Percentiles rank a stretch among this genome's conserved stretches.
These are phyloP conservation scores for Decapterus maruadsi DNA, from an alignment of 2,797 vertebrate genomes.

Conservation along the genomic window DNA sequence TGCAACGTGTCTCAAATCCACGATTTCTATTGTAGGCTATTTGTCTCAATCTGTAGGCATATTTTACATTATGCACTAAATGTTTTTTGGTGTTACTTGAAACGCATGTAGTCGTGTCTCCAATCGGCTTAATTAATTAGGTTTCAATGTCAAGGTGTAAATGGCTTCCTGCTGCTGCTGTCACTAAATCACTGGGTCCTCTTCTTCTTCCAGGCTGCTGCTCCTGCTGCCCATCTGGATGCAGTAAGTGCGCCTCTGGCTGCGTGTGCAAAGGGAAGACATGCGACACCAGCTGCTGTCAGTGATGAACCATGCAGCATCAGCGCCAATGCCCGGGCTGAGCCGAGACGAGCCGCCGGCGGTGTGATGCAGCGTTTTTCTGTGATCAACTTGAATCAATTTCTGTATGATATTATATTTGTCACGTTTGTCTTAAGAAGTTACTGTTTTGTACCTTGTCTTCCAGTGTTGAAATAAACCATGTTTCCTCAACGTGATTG, in stretches of 20 bases:
- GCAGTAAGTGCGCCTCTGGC: conserved; percentile 92
- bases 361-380: neutral
- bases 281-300: conserved; percentile 90
- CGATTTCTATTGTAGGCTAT: too few relatives aligned
- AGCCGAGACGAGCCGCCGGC: too few relatives aligned
- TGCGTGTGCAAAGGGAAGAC: conserved; percentile 92
- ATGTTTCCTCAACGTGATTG: too few relatives aligned
- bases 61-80: too few relatives aligned
- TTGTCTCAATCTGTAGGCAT: too few relatives aligned
- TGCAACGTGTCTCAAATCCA: too few relatives aligned
- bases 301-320: conserved; percentile 77
- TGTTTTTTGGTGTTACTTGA: neutral
- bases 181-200: rapidly evolving
- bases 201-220: conserved; percentile 84
- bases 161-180: neutral
- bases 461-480: conserved; percentile 32
- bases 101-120: neutral
- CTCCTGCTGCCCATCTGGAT: conserved; percentile 90
- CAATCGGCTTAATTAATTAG: neutral
- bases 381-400: neutral
- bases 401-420: too few relatives aligned
- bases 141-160: neutral
- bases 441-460: conserved; percentile 24
- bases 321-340: neutral
- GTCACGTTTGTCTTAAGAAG: neutral